Conservation (phyloP, 2,888 invertebrate species). For the Metacarcinus magister region DNA sequence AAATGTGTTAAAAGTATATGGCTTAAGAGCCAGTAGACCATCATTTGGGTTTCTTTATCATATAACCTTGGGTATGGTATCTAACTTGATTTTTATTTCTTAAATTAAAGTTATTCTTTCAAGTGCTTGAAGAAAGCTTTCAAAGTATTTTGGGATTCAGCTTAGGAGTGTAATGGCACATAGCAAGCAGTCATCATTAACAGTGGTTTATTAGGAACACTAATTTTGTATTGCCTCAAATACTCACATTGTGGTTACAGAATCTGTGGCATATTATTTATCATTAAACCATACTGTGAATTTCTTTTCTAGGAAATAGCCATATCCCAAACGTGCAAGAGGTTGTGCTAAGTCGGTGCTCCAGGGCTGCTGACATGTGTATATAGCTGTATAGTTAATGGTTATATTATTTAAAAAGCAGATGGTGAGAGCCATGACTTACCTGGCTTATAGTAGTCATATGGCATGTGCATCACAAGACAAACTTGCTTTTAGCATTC, state of each 20-base stretch:
- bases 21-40: slow-evolving; percentile 74
- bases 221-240: slow-evolving; percentile 68
- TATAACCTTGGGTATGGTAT: slow-evolving; percentile 67
- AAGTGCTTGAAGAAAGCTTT: slow-evolving; percentile 29
- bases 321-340: slow-evolving; percentile 71
- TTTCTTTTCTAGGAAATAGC: slow-evolving; percentile 54
- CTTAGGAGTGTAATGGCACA: slow-evolving; percentile 61
- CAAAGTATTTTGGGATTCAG: slow-evolving; percentile 14
- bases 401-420: slow-evolving; percentile 71
- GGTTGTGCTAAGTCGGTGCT: slow-evolving; percentile 78
- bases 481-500: slow-evolving; percentile 74
- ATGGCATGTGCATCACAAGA: slow-evolving; percentile 70
- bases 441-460: slow-evolving; percentile 65
- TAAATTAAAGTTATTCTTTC: slow-evolving; percentile 17
- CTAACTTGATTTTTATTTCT: slow-evolving; percentile 53
- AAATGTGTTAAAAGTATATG: slow-evolving; percentile 73
- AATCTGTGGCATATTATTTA: slow-evolving; percentile 59
- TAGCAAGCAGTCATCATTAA: slow-evolving; percentile 59
- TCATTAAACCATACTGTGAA: slow-evolving; percentile 57
- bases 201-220: slow-evolving; percentile 46
- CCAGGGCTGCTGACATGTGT: slow-evolving; percentile 74
- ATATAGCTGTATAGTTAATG: slow-evolving; percentile 76
- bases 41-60: slow-evolving; percentile 71
- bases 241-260: slow-evolving; percentile 72
- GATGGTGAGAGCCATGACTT: slow-evolving; percentile 61